Conservation (phyloP, 2,888 invertebrate species). For the Onthophagus sagittarius region DNA sequence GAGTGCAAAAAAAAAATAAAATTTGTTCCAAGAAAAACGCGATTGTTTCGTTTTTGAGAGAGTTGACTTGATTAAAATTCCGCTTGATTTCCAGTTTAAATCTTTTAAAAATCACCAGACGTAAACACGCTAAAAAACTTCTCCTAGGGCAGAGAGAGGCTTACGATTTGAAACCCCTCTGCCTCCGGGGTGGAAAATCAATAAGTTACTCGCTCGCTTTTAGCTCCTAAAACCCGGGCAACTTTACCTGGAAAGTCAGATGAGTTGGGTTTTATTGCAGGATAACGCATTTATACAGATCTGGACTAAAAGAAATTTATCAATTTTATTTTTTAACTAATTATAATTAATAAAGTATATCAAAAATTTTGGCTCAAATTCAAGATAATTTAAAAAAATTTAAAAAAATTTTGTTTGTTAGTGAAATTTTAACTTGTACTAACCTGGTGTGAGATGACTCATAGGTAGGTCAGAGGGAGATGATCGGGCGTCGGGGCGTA, state of each 20-base stretch:
- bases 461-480: constrained; percentile 33
- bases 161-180: not conserved
- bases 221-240: not conserved
- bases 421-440: not conserved
- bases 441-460: constrained; percentile 38
- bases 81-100: too few relatives aligned
- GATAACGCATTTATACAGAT: not conserved
- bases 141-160: not conserved
- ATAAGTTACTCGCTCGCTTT: not conserved
- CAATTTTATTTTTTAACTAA: not conserved
- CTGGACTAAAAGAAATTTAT: not conserved
- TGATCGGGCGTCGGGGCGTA: constrained; percentile 32
- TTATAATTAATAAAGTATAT: not conserved
- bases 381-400: too few relatives aligned
- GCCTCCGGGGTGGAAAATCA: not conserved
- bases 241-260: not conserved
- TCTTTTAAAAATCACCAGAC: not conserved
- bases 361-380: too few relatives aligned
- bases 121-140: not conserved
- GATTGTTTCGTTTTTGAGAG: not conserved
- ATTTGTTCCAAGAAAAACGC: not conserved
- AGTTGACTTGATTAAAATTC: not conserved
- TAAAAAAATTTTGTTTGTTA: not conserved
- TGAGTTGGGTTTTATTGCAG: not conserved
- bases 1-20: not conserved